These are phyloP conservation scores for Globodera rostochiensis DNA, from an alignment of 1,140 invertebrate species.

Conservation along the genomic window DNA sequence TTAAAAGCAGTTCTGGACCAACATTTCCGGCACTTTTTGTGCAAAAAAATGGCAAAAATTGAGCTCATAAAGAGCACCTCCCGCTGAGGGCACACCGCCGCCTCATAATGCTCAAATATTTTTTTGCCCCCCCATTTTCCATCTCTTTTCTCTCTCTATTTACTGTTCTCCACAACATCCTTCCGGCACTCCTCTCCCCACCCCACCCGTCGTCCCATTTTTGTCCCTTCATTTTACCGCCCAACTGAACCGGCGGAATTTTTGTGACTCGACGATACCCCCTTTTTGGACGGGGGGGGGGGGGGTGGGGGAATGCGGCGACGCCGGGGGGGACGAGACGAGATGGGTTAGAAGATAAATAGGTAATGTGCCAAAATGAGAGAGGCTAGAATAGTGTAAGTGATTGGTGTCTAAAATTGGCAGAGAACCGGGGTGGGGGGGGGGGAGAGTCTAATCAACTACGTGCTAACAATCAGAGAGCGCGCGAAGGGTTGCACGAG, in stretches of 20 bases:
- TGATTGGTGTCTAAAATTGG: too few relatives aligned
- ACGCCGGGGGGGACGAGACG: too few relatives aligned
- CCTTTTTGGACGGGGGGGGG: too few relatives aligned
- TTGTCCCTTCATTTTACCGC: conserved; percentile 1
- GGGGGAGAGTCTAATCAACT: too few relatives aligned
- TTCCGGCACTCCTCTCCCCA: not conserved
- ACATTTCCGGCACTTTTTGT: not conserved
- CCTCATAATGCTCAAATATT: not conserved
- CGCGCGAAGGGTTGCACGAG: too few relatives aligned
- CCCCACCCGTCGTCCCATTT: not conserved
- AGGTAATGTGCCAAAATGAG: too few relatives aligned
- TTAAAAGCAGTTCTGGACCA: not conserved
- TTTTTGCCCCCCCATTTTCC: not conserved
- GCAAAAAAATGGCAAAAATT: not conserved
- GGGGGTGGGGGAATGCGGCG: too few relatives aligned
- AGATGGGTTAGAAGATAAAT: not conserved
- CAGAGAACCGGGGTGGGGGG: too few relatives aligned
- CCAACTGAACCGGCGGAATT: not conserved
- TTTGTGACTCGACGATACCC: not conserved
- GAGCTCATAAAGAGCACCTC: not conserved
- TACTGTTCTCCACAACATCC: too few relatives aligned
- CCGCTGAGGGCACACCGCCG: not conserved
- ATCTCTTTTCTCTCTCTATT: too few relatives aligned
- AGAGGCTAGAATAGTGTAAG: too few relatives aligned
- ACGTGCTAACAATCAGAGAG: too few relatives aligned